A percentile compares a stretch with the other conserved stretches of the same genome.
Evolutionary conservation across 2,888 invertebrate species (phyloP).

Genomic region (Acleris literana): DNA sequence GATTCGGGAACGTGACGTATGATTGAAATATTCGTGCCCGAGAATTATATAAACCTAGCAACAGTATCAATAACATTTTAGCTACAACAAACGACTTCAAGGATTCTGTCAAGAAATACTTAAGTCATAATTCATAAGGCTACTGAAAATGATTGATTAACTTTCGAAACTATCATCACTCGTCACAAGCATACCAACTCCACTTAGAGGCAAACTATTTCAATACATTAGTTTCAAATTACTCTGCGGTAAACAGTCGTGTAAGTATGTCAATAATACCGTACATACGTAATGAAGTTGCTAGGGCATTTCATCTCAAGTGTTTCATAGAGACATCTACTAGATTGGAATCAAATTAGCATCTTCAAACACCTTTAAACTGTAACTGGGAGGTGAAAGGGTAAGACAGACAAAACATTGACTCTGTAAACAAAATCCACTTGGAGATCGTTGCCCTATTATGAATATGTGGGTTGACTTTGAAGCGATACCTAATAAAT

Average conservation of each 20-base stretch:
- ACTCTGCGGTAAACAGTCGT: conserved; percentile 24
- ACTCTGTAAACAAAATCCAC: conserved; percentile 43
- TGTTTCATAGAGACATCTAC: conserved; percentile 46
- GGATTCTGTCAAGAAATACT: background rate
- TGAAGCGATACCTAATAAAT: background rate
- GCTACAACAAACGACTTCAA: background rate
- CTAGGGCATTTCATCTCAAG: conserved; percentile 42
- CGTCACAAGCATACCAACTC: conserved; percentile 6
- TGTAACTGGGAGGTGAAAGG: conserved; percentile 45
- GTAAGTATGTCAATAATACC: conserved; percentile 24
- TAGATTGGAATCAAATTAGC: conserved; percentile 50
- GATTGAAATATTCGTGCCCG: too few relatives aligned
- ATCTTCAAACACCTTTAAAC: conserved; percentile 47
- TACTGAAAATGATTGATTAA: conserved; percentile 11
- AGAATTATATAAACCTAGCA: too few relatives aligned
- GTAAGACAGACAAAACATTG: conserved; percentile 46
- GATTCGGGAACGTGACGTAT: too few relatives aligned
- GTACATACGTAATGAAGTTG: conserved; percentile 39
- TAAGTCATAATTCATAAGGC: background rate
- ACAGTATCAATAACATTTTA: too few relatives aligned
- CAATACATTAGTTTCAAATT: conserved; percentile 32
- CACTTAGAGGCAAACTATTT: conserved; percentile 23
- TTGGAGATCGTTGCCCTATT: conserved; percentile 26
- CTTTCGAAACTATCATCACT: conserved; percentile 8
- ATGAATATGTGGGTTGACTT: conserved; percentile 8